Conservation (phyloP, 2,113 vertebrate species). For the Alectura lathami region DNA sequence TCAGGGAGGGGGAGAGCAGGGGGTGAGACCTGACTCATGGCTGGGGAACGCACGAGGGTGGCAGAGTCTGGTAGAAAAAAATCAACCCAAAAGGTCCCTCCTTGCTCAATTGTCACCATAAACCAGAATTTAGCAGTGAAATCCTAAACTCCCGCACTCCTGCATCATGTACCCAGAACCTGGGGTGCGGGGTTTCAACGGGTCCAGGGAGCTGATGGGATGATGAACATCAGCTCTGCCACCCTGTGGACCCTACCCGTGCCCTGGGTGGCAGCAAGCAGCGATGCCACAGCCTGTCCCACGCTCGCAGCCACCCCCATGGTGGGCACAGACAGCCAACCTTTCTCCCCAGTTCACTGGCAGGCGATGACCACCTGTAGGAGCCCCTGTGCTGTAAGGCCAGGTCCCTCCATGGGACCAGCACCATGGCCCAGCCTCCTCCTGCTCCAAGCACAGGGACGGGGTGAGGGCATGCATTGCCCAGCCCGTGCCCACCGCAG, state of each 20-base stretch:
- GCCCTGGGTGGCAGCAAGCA: not conserved
- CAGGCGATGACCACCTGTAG: not conserved
- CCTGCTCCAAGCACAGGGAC: not conserved
- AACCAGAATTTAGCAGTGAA: not conserved
- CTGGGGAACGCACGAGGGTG: not conserved
- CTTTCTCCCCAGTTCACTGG: not conserved
- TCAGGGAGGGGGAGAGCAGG: not conserved
- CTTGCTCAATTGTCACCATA: not conserved
- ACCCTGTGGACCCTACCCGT: not conserved
- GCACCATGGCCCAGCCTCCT: not conserved
- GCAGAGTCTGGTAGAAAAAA: not conserved
- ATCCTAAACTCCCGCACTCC: not conserved
- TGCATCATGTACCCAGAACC: too few relatives aligned
- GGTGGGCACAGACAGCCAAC: not conserved
- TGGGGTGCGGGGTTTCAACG: too few relatives aligned
- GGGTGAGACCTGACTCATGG: constrained; percentile 14
- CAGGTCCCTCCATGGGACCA: not conserved
- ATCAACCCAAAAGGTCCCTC: not conserved
- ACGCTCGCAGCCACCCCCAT: not conserved
- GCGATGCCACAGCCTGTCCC: not conserved
- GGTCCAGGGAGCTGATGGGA: not conserved
- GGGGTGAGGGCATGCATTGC: accelerated
- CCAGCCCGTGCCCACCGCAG: not conserved
- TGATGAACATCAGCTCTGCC: not conserved
- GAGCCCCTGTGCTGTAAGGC: not conserved